Evolutionary conservation across 2,797 vertebrate species (phyloP).

Genomic region (Phaenicophaeus curvirostris): DNA sequence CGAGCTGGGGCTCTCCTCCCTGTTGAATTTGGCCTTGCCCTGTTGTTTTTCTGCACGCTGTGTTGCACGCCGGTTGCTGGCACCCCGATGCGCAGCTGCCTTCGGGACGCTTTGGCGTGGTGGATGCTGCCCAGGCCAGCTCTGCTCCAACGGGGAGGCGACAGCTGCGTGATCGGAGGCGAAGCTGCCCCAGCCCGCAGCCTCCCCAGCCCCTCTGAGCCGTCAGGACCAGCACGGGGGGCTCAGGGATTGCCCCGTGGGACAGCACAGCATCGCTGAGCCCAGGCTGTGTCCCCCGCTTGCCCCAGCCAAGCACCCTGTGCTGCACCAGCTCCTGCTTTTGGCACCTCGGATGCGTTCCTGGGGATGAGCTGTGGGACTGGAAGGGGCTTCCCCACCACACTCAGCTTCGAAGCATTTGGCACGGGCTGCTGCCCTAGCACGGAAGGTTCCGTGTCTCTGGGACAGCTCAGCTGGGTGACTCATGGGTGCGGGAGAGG

Average conservation of each 20-base stretch:
- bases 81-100: not conserved
- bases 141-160: not conserved
- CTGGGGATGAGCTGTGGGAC: not conserved
- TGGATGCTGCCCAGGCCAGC: not conserved
- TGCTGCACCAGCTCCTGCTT: not conserved
- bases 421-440: not conserved
- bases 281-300: fast-evolving
- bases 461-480: constrained; percentile 25
- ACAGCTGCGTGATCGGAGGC: not conserved
- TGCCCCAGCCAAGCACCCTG: not conserved
- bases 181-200: not conserved
- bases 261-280: not conserved
- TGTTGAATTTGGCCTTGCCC: not conserved
- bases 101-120: fast-evolving
- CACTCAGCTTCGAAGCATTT: not conserved
- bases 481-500: not conserved
- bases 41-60: not conserved
- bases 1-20: not conserved
- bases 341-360: not conserved
- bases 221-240: fast-evolving
- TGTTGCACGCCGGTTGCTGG: not conserved
- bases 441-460: not conserved
- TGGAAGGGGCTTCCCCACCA: constrained; percentile 6
- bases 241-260: too few species aligned
- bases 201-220: not conserved